These are phyloP conservation scores for Microctenopoma lineatum DNA, from an alignment of 2,797 vertebrate species.

Conservation along the genomic window DNA sequence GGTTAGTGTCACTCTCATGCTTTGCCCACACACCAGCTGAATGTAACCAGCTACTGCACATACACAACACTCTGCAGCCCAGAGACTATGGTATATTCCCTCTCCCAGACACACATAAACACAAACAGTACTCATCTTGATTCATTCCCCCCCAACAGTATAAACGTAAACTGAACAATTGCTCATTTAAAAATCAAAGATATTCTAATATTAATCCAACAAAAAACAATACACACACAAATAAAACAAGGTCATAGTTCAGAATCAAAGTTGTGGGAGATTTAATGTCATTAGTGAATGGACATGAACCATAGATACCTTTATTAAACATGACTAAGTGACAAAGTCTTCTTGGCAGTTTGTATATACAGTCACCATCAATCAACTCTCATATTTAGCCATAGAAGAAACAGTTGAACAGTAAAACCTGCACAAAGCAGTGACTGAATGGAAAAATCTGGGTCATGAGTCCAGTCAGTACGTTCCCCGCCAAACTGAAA, in stretches of 20 bases:
- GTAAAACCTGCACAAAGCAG: conserved; percentile 17
- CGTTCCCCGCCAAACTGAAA: conserved; percentile 24
- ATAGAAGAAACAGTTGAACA: conserved; percentile 20
- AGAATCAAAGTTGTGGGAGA: conserved; percentile 9
- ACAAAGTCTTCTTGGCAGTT: conserved; percentile 23
- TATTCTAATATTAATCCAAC: conserved; percentile 16
- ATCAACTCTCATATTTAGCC: conserved; percentile 16
- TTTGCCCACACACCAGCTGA: conserved; percentile 29
- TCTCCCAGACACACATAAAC: too few relatives aligned
- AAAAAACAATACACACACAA: conserved; percentile 10
- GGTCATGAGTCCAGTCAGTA: conserved; percentile 11
- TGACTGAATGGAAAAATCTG: conserved; percentile 1
- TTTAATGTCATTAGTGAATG: conserved; percentile 22
- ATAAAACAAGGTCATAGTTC: conserved; percentile 20
- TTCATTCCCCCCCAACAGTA: too few relatives aligned
- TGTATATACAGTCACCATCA: conserved; percentile 33
- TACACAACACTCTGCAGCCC: neutral
- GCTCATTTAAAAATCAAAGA: too few relatives aligned
- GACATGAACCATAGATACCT: conserved; percentile 4
- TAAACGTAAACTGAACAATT: too few relatives aligned
- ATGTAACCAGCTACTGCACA: conserved; percentile 22
- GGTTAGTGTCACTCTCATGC: conserved; percentile 26
- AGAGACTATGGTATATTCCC: too few relatives aligned
- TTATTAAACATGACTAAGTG: conserved; percentile 32
- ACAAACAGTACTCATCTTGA: too few relatives aligned